Evolutionary conservation across 2,888 invertebrate species (phyloP), one percentile per base, ranked within the genome.

Genomic region (Anticlea derivata): DNA sequence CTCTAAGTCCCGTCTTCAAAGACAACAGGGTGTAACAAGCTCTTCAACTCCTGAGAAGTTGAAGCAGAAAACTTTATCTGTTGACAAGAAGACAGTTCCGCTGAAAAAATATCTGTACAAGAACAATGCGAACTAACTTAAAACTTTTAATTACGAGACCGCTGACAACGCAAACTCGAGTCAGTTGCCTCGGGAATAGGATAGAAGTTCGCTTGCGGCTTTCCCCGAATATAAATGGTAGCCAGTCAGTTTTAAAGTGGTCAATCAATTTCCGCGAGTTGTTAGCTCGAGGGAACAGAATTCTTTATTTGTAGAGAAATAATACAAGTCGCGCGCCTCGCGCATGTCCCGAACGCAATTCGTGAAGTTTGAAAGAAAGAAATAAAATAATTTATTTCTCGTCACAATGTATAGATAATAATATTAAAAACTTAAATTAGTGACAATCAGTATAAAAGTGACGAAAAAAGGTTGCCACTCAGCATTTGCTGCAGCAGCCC

Each of bases 271-370:
- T 45, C 30, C 41, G 20, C 37, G 39, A 37, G 50, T 41, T 52
- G 39, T 41, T 40, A 41, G 41, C 50, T 46, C 55, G 11, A 6
- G 46, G 44, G 56, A 50, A 38, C 12, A 26, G 38, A 44, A 55
- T 53, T 58, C 38, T 58, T 58, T 60, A 57, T 53, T 52, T 58
- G 45, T 38, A 50, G 50, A 40, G 49, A 46, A 44, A 60, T 52
- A 56, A 56, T 54, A 60, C 43, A 55, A 57, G 50, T 50, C 40
- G 29, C 47, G 10, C 31, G 30, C 13, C 13, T 17, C 30, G 24
- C 24, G 8, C 7, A 41, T 23, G 41, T 35, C 24, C 22, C 23
- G 10, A 17, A 17, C 12, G 11, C 29, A 37, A 24, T 49, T 43
- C 30, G 6, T 37, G 41, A 37, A 24, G 35, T 41, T 37, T 37